These are phyloP conservation scores for Drosophila nebulosa DNA, from an alignment of 1,140 invertebrate species.

Conservation along the genomic window DNA sequence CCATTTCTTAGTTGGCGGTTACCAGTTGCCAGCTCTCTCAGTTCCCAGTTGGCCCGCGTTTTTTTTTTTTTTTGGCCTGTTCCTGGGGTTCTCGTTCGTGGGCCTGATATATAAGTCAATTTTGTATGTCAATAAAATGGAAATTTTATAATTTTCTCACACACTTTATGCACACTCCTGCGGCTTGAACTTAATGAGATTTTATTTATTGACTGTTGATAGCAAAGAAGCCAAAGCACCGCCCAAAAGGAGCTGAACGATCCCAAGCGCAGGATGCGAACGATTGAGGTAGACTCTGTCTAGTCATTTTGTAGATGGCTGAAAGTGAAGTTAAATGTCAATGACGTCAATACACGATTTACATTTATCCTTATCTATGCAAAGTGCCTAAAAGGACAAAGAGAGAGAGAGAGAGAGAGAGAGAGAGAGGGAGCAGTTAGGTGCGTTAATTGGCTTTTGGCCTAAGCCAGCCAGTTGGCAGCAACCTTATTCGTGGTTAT, in stretches of 20 bases:
- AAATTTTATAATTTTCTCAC: slow-evolving; percentile 74
- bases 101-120: slow-evolving; percentile 71
- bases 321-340: slow-evolving; percentile 1
- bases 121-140: slow-evolving; percentile 76
- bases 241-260: not conserved
- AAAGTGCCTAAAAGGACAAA: not conserved
- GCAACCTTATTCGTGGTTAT: not conserved
- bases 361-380: slow-evolving; percentile 1
- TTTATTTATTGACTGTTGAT: slow-evolving; percentile 73
- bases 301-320: not conserved
- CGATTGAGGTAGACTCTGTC: not conserved
- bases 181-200: slow-evolving; percentile 70
- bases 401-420: no score
- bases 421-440: no score
- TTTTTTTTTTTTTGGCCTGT: not conserved
- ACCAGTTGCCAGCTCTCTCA: not conserved
- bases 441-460: not conserved
- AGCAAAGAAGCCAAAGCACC: slow-evolving; percentile 17
- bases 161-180: slow-evolving; percentile 28
- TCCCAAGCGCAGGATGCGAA: not conserved
- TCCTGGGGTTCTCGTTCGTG: not conserved
- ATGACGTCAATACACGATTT: not conserved
- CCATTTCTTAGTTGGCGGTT: not conserved
- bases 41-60: not conserved
- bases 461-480: not conserved